Conservation (phyloP, 2,888 invertebrate species). For the Campoletis raptor region DNA sequence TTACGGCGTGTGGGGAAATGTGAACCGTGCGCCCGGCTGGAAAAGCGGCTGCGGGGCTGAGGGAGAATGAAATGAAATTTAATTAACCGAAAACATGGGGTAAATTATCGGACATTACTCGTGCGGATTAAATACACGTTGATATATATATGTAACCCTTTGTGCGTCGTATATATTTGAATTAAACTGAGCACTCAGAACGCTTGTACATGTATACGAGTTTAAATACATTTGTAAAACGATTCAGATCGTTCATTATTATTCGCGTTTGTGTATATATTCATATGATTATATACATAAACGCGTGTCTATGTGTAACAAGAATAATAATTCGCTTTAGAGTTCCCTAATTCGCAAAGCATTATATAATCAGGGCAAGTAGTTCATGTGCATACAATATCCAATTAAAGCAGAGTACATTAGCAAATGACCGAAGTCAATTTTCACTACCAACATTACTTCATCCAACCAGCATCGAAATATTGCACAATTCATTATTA, state of each 20-base stretch:
- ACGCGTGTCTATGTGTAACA: background rate
- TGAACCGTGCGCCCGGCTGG: slow-evolving; percentile 65
- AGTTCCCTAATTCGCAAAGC: slow-evolving; percentile 46
- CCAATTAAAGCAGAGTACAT: slow-evolving; percentile 42
- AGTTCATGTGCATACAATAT: slow-evolving; percentile 18
- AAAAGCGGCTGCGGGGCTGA: slow-evolving; percentile 74
- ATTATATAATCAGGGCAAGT: slow-evolving; percentile 30
- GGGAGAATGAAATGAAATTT: slow-evolving; percentile 77
- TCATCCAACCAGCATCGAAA: background rate
- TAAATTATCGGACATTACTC: slow-evolving; percentile 79
- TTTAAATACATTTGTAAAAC: slow-evolving; percentile 52
- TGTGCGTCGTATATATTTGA: slow-evolving; percentile 18
- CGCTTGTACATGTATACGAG: slow-evolving; percentile 13
- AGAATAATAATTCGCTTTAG: slow-evolving; percentile 47
- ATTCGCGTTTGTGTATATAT: slow-evolving; percentile 14
- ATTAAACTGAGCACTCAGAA: slow-evolving; percentile 39
- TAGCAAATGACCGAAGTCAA: slow-evolving; percentile 39
- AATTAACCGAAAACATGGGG: slow-evolving; percentile 80
- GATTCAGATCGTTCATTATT: slow-evolving; percentile 35
- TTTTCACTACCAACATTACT: slow-evolving; percentile 16
- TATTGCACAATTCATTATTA: background rate
- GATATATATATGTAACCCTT: slow-evolving; percentile 15
- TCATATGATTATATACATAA: background rate
- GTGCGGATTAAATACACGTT: slow-evolving; percentile 63
- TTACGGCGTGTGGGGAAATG: slow-evolving; percentile 39